phyloP scores from a whole-genome alignment of 2,113 vertebrate species.

The Morone saxatilis region DNA sequence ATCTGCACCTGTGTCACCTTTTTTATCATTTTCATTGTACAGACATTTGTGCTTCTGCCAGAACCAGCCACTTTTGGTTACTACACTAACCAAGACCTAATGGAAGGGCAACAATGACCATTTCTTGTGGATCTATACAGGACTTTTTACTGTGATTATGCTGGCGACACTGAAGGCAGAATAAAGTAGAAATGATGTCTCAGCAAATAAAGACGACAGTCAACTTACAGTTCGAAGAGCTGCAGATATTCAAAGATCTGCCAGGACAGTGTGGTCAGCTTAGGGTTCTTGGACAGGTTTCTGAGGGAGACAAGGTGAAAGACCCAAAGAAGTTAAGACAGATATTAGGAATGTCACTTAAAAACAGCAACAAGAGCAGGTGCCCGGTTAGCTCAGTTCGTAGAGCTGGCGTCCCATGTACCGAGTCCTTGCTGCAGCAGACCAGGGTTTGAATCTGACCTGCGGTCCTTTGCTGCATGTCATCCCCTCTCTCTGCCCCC shows the following conservation, averaged over 20 bases:
- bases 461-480: too few relatives aligned
- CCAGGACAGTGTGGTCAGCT: constrained; percentile 70
- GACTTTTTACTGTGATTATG: background rate
- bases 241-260: constrained; percentile 74
- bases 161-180: background rate
- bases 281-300: constrained; percentile 76
- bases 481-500: too few relatives aligned
- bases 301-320: constrained; percentile 45
- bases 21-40: background rate
- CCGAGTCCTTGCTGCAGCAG: too few relatives aligned
- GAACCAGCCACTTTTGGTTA: background rate
- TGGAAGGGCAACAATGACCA: background rate
- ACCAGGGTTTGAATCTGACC: too few relatives aligned
- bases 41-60: background rate
- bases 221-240: constrained; percentile 75
- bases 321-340: background rate
- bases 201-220: background rate
- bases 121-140: background rate
- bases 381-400: too few relatives aligned
- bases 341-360: background rate
- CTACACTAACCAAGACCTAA: too few relatives aligned
- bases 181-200: background rate
- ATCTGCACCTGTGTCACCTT: background rate
- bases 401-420: too few relatives aligned
- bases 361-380: background rate